Base-by-base conservation (phyloP, 2,888 invertebrate genomes). In the Choreutis nemorana region DNA sequence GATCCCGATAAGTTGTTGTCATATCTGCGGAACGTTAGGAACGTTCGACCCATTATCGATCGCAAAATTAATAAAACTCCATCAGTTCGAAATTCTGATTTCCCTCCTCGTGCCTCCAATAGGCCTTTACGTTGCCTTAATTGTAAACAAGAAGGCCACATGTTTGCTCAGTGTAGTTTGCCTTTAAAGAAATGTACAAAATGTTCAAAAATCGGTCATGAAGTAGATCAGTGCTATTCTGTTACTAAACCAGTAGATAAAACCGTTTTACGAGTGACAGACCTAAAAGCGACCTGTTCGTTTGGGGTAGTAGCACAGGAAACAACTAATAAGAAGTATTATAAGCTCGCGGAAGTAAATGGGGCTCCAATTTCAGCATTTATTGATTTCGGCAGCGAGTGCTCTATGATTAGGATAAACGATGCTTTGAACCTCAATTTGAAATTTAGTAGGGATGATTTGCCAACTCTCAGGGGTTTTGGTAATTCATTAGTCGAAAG, bases 311-410 rank as follows among this genome's bases (percentile, higher is more conserved):
- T 23, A 15, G 10, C 16, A n/a, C 9, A 23, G 7, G 16, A 28
- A 14, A 9, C 12, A 14, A 27, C 10, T 2, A 14, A 37, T 24
- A 18, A 30, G n/a, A 37, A 35, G 16, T 39, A 34, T 25, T 24
- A 27, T 10, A 31, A 35, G 10, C 6, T 14, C 3, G 14, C 33
- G 10, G 22, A 22, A 20, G 5, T 35, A n/a, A 32, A 39, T 26
- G 28, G 24, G 16, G 26, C 16, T 2, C 2, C 13, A 8, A 22
- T 24, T 2, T 8, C 21, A 12, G 31, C 33, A 5, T 36, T 32
- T 26, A 23, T 40, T 3, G 40, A 40, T 21, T 26, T 40, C 4
- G 40, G 40, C 8, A 40, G 40, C 21, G 28, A 40, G 25, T 37
- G 37, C 14, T 31, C 35, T 2, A 12, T 40, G 3, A 20, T 37